Base-by-base conservation (phyloP, 1,140 invertebrate genomes). In the Cydia amplana region DNA sequence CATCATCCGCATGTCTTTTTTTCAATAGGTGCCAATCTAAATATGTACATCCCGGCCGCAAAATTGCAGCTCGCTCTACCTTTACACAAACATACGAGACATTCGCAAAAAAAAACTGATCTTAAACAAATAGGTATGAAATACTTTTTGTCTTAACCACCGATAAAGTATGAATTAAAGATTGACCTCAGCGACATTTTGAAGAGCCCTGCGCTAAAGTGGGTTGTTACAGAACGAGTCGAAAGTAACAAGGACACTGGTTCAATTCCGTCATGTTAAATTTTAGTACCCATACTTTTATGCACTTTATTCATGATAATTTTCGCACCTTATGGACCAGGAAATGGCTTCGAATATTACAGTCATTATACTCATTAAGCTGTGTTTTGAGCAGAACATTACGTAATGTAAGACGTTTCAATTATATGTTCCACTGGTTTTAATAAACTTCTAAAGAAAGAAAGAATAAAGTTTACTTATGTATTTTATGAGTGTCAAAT, bases 181-280 rank as follows among this genome's bases (percentile, higher is more conserved):
- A 60, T 60, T 60, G 20, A 23, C 55, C 20, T 60, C 55, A n/a
- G 9, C 9, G 20, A 60, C 55, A 20, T 60, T 60, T 60, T 23
- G 10, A 60, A 23, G 55, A 60, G 55, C 3, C 51, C 20, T 60
- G n/a, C 18, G 51, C 6, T 60, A 60, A 60, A 23, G 55, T 60
- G 20, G 55, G 23, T 23, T 20, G 55, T 60, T 23, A 60, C 18
- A 23, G 20, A 60, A 20, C 55, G 9, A 60, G 55, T 60, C 23
- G 55, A 60, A 60, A 60, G 55, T 20, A 60, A 60, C 55, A 70
- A 70, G 65, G 65, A 40, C 18, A 36, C 36, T 10, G 32, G 65
- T 18, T 70, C n/a, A 28, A 36, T 36, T 70, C 32, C 32, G 65
- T 36, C 36, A 40, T 18, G 55, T 60, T 23, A 60, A 60, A 20